Conservation (phyloP, 1,140 invertebrate species). For the Trypoxylus dichotomus region DNA sequence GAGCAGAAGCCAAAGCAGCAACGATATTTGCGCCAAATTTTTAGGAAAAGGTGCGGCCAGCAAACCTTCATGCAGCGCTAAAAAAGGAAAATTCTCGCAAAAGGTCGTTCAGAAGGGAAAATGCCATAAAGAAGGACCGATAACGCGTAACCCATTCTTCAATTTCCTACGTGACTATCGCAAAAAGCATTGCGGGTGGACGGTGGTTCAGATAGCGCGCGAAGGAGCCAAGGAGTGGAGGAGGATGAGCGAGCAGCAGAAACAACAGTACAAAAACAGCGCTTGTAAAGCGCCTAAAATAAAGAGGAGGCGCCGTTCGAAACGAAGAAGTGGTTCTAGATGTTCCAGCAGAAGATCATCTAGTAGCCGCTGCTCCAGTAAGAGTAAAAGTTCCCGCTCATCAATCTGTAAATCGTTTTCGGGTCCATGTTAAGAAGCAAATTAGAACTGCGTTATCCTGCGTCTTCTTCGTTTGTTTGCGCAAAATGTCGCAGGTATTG, state of each 20-base stretch:
- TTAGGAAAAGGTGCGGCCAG: no score
- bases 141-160: conserved; percentile 37
- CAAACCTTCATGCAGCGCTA: no score
- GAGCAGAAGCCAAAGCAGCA: neutral
- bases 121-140: neutral
- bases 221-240: conserved; percentile 43
- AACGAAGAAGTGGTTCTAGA: no score
- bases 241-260: conserved; percentile 34
- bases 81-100: neutral
- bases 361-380: no score
- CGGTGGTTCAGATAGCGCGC: conserved; percentile 38
- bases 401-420: no score
- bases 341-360: no score
- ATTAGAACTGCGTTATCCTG: no score
- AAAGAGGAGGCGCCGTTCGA: neutral
- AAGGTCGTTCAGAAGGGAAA: neutral
- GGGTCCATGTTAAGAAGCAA: no score
- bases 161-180: conserved; percentile 38
- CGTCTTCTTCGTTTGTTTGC: no score
- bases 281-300: neutral
- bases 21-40: neutral
- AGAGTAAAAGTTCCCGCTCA: no score
- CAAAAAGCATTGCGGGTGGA: conserved; percentile 39
- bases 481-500: no score
- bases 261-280: conserved; percentile 30